Evolutionary conservation across 2,797 vertebrate genomes (phyloP).

Genomic region (Percopsis omiscomaycus): DNA sequence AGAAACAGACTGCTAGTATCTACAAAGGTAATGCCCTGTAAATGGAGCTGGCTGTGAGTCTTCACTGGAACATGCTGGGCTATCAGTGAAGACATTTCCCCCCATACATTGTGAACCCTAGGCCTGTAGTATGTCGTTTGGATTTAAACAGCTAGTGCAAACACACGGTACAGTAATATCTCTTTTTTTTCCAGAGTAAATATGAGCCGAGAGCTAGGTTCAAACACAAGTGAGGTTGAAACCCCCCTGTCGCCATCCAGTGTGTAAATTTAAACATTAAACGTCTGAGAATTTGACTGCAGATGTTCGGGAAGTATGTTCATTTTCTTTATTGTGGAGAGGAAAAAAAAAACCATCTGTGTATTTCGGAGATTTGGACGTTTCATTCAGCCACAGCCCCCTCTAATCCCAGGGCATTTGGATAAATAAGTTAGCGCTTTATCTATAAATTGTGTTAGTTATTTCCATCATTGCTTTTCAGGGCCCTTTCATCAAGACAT

Average conservation of each 20-base stretch:
- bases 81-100: constrained; percentile 21
- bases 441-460: constrained; percentile 28
- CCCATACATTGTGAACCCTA: constrained; percentile 8
- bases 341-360: neutral
- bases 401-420: constrained; percentile 5
- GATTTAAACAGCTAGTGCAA: constrained; percentile 32
- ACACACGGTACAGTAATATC: neutral
- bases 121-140: constrained; percentile 29
- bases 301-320: neutral
- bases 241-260: constrained; percentile 6
- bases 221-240: constrained; percentile 15
- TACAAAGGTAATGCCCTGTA: constrained; percentile 4
- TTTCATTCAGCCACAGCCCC: neutral
- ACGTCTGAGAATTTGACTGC: constrained; percentile 5
- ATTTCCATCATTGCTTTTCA: constrained; percentile 26
- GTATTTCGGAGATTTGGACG: neutral
- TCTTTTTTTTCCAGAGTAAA: too few species aligned
- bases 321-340: neutral
- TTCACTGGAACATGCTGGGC: constrained; percentile 30
- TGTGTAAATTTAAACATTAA: constrained; percentile 4
- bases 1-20: constrained; percentile 14
- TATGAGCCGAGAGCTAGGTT: neutral
- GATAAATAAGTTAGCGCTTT: constrained; percentile 16
- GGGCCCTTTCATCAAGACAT: constrained; percentile 41
- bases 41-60: constrained; percentile 25